These are phyloP conservation scores for Drosophila kambysellisi DNA, from an alignment of 2,888 invertebrate genomes.

Conservation along the genomic window DNA sequence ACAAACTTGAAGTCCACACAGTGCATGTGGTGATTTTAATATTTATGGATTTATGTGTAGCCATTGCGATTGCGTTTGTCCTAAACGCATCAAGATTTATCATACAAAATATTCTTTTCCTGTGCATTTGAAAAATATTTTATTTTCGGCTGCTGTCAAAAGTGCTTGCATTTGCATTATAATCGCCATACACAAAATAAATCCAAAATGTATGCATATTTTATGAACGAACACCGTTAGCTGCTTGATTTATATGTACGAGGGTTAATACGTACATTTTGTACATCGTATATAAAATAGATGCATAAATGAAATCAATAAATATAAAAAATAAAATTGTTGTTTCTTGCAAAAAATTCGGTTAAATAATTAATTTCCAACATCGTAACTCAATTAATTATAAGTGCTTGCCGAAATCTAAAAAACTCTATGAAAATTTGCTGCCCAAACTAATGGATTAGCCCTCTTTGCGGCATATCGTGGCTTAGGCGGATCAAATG, in stretches of 20 bases:
- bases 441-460: not conserved
- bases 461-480: slow-evolving; percentile 29
- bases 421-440: not conserved
- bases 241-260: slow-evolving; percentile 3
- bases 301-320: not conserved
- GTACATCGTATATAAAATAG: not conserved
- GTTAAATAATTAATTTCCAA: not conserved
- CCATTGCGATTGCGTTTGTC: slow-evolving; percentile 41
- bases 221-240: slow-evolving; percentile 45
- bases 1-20: slow-evolving; percentile 32
- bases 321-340: not conserved
- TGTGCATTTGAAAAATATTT: slow-evolving; percentile 48
- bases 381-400: not conserved
- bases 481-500: slow-evolving; percentile 55
- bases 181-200: slow-evolving; percentile 70
- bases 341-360: not conserved
- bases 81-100: slow-evolving; percentile 68
- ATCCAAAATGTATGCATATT: slow-evolving; percentile 72
- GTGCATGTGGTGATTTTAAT: slow-evolving; percentile 70
- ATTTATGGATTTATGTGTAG: slow-evolving; percentile 65
- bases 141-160: slow-evolving; percentile 68
- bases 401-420: not conserved
- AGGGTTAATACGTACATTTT: slow-evolving; percentile 21
- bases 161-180: slow-evolving; percentile 76
- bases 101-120: slow-evolving; percentile 68